Evolutionary conservation across 2,888 invertebrate genomes (phyloP).

Genomic region (Drosophila mimica): DNA sequence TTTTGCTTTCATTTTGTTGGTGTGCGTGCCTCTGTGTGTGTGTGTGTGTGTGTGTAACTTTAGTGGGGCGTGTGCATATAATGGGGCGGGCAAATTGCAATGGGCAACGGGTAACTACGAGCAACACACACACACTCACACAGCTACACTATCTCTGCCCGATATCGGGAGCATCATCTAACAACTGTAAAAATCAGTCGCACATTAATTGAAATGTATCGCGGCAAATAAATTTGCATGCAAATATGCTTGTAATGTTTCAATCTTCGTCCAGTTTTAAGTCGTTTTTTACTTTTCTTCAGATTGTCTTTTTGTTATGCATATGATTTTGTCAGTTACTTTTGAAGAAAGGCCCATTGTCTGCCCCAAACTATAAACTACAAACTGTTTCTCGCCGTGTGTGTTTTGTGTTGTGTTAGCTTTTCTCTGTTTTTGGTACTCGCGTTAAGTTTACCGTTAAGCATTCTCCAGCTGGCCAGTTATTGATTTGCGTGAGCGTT

Average conservation of each 20-base stretch:
- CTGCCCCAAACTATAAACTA: conserved; percentile 14
- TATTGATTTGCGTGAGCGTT: conserved; percentile 46
- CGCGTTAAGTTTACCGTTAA: conserved; percentile 31
- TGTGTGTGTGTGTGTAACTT: conserved; percentile 16
- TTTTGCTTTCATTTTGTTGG: conserved; percentile 72
- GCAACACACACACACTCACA: not conserved
- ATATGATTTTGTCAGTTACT: conserved; percentile 44
- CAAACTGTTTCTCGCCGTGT: conserved; percentile 11
- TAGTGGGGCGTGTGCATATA: conserved; percentile 62
- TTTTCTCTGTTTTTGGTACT: conserved; percentile 25
- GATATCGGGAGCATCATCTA: conserved; percentile 50
- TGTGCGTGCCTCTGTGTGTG: conserved; percentile 36
- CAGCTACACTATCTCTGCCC: conserved; percentile 26
- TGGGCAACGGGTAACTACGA: conserved; percentile 26
- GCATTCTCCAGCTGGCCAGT: conserved; percentile 33
- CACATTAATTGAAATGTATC: conserved; percentile 68
- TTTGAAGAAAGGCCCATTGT: conserved; percentile 58
- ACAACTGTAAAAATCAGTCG: conserved; percentile 65
- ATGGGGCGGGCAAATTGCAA: conserved; percentile 53
- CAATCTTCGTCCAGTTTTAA: conserved; percentile 43
- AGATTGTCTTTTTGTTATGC: conserved; percentile 52
- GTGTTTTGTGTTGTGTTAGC: conserved; percentile 1
- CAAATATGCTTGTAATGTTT: conserved; percentile 60
- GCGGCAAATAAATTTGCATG: conserved; percentile 59
- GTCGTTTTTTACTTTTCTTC: conserved; percentile 14